These are phyloP conservation scores for Aleiodes testaceus DNA, from an alignment of 2,888 invertebrate genomes.

Conservation along the genomic window DNA sequence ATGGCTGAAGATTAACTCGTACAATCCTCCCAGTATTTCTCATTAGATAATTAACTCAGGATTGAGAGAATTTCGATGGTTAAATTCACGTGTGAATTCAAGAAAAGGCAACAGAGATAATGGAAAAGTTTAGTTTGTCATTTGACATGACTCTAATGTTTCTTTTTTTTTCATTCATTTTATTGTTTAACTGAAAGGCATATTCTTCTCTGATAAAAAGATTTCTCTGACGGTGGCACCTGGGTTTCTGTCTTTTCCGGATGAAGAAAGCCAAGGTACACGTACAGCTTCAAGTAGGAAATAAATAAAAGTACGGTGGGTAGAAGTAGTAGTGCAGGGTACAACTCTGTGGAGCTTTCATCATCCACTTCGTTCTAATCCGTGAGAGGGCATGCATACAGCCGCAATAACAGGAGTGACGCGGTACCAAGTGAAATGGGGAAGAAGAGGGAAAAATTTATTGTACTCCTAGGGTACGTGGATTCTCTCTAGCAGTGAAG, in stretches of 20 bases:
- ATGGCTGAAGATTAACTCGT: constrained; percentile 12
- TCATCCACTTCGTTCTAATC: constrained; percentile 61
- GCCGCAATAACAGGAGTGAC: constrained; percentile 33
- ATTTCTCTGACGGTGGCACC: constrained; percentile 27
- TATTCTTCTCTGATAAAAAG: constrained; percentile 7
- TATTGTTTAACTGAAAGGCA: constrained; percentile 5
- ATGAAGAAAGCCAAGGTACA: constrained; percentile 28
- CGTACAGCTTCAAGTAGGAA: constrained; percentile 20
- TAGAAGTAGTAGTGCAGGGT: not conserved
- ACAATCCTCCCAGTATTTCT: not conserved
- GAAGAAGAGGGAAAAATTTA: constrained; percentile 52
- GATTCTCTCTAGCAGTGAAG: not conserved
- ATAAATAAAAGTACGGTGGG: constrained; percentile 22
- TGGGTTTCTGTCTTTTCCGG: constrained; percentile 9
- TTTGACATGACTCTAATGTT: not conserved
- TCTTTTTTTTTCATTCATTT: constrained; percentile 1
- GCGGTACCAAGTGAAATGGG: constrained; percentile 28
- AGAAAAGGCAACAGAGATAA: too few species aligned
- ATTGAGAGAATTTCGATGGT: too few species aligned
- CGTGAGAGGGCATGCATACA: constrained; percentile 47
- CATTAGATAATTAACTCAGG: not conserved
- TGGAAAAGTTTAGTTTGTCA: not conserved
- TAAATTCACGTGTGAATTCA: too few species aligned
- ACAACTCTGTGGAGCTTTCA: constrained; percentile 52
- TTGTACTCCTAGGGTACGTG: constrained; percentile 52